Percentiles rank a stretch among this genome's conserved stretches.
Conservation (phyloP, 2,113 vertebrate species). For the Gavia stellata region DNA sequence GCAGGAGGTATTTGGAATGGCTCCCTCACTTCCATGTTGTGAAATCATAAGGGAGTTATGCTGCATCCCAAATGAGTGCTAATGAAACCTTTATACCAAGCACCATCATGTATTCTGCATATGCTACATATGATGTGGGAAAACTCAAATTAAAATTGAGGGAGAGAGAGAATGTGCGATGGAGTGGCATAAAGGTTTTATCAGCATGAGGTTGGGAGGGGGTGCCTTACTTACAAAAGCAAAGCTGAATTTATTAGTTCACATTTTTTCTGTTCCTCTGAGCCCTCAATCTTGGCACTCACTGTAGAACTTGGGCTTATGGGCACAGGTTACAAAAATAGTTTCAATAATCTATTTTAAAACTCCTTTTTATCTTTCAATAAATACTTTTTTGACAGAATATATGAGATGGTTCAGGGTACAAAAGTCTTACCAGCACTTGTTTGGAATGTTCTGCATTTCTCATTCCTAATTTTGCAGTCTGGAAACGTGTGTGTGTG, state of each 20-base stretch:
- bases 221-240: neutral
- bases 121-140: slow-evolving; percentile 33
- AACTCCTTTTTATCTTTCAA: neutral
- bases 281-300: neutral
- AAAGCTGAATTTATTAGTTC: slow-evolving; percentile 28
- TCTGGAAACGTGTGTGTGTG: neutral
- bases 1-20: slow-evolving; percentile 43
- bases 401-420: neutral
- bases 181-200: slow-evolving; percentile 32
- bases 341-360: slow-evolving; percentile 13
- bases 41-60: slow-evolving; percentile 42
- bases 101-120: slow-evolving; percentile 25
- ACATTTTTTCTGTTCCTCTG: neutral
- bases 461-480: neutral
- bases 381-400: neutral
- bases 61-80: slow-evolving; percentile 58
- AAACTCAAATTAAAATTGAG: slow-evolving; percentile 15
- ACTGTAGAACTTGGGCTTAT: neutral
- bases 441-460: neutral
- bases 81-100: slow-evolving; percentile 51
- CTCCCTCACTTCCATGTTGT: slow-evolving; percentile 14
- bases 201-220: neutral
- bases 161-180: neutral
- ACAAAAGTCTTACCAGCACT: neutral
- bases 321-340: slow-evolving; percentile 3